Evolutionary conservation across 1,140 invertebrate species (phyloP).

Genomic region (Charaxes varanes): DNA sequence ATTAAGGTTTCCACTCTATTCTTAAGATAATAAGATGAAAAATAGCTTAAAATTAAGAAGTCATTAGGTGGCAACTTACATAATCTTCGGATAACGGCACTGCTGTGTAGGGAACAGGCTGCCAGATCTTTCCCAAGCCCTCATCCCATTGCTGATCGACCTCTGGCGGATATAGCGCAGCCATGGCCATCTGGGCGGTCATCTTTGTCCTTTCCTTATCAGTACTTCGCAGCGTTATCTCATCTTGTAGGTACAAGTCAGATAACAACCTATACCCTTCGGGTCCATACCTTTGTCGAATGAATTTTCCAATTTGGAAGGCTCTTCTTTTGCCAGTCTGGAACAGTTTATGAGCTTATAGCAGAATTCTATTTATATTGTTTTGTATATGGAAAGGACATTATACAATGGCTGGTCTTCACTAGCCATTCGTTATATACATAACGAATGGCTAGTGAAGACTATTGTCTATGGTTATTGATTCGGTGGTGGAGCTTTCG

Average conservation of each 20-base stretch:
- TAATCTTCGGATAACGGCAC: conserved; percentile 51
- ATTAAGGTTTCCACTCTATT: too few relatives aligned
- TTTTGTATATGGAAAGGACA: too few relatives aligned
- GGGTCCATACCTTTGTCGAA: conserved; percentile 43
- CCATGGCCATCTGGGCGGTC: conserved; percentile 50
- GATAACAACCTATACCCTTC: conserved; percentile 42
- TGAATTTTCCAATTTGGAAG: conserved; percentile 53
- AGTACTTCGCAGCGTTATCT: conserved; percentile 47
- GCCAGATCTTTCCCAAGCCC: conserved; percentile 51
- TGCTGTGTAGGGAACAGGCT: conserved; percentile 52
- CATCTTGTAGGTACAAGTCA: conserved; percentile 43
- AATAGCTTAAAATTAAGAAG: too few relatives aligned
- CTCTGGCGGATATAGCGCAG: conserved; percentile 49
- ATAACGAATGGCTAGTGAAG: too few relatives aligned
- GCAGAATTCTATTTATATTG: too few relatives aligned
- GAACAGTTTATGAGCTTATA: too few relatives aligned
- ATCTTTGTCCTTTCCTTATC: conserved; percentile 62
- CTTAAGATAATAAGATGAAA: too few relatives aligned
- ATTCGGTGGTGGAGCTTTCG: too few relatives aligned
- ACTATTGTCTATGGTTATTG: too few relatives aligned
- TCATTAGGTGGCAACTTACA: conserved; percentile 32
- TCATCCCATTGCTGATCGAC: conserved; percentile 56
- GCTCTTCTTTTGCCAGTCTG: conserved; percentile 50
- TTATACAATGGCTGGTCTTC: too few relatives aligned
- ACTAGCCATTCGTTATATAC: too few relatives aligned